Evolutionary conservation across 2,888 invertebrate species (phyloP).

Genomic region (Coelopa pilipes): DNA sequence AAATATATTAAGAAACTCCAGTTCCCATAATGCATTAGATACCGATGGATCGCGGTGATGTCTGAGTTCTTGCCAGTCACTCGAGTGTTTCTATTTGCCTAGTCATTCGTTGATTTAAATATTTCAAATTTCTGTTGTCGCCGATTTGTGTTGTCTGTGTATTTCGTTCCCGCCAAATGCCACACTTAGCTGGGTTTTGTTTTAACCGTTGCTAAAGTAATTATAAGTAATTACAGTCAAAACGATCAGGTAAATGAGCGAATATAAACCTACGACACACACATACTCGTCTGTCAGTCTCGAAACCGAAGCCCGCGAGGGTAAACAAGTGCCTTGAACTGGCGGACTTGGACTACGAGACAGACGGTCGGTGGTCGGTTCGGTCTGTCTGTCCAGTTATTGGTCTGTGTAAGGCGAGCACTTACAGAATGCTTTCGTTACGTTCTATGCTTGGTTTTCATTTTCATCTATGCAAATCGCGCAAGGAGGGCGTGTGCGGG

Average conservation of each 20-base stretch:
- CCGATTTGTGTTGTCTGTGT: neutral
- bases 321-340: neutral
- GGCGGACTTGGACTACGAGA: too few species aligned
- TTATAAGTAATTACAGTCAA: neutral
- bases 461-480: too few species aligned
- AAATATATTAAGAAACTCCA: too few species aligned
- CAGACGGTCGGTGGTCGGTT: too few species aligned
- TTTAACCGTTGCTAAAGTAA: neutral
- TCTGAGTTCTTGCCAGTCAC: neutral
- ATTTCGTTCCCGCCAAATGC: neutral
- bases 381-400: neutral
- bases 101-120: neutral
- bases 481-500: neutral
- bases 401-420: too few species aligned
- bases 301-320: neutral
- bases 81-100: too few species aligned
- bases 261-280: neutral
- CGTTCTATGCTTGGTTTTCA: too few species aligned
- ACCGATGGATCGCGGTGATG: neutral
- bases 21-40: neutral
- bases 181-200: constrained; percentile 1
- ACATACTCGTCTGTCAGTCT: neutral
- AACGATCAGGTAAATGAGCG: neutral
- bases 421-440: too few species aligned
- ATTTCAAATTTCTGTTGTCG: neutral